A percentile compares a stretch with the other conserved stretches of the same genome.
Evolutionary conservation across 2,888 invertebrate genomes (phyloP).

Genomic region (Rhyacophila evoluta): DNA sequence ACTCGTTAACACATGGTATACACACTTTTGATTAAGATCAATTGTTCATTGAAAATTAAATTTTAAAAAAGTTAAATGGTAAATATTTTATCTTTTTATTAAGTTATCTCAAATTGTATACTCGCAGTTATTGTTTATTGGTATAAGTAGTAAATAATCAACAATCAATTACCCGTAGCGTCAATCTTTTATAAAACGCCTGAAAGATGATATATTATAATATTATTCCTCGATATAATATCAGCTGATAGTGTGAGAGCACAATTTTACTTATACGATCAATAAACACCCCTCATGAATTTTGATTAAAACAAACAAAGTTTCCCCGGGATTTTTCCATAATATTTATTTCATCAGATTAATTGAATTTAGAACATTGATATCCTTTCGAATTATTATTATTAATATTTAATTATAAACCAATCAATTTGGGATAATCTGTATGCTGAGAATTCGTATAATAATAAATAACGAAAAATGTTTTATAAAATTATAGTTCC

Average conservation of each 20-base stretch:
- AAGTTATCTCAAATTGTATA: not conserved
- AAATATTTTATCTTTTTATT: not conserved
- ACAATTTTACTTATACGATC: not conserved
- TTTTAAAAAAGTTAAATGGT: no score
- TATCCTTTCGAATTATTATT: no score
- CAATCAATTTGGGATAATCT: no score
- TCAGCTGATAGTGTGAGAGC: not conserved
- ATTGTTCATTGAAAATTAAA: no score
- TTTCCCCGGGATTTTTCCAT: not conserved
- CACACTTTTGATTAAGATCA: no score
- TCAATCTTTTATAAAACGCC: conserved; percentile 6
- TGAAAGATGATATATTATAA: not conserved
- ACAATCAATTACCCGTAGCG: not conserved
- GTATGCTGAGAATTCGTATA: no score
- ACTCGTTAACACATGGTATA: no score
- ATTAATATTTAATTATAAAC: no score
- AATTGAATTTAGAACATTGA: no score
- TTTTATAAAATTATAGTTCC: no score
- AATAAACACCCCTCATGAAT: not conserved
- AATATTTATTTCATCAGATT: no score
- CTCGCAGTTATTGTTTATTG: not conserved
- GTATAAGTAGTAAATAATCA: not conserved
- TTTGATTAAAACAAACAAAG: not conserved
- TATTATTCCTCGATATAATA: not conserved
- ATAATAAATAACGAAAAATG: no score